phyloP scores from a whole-genome alignment of 2,113 vertebrate species.

The Tonatia bakeri region DNA sequence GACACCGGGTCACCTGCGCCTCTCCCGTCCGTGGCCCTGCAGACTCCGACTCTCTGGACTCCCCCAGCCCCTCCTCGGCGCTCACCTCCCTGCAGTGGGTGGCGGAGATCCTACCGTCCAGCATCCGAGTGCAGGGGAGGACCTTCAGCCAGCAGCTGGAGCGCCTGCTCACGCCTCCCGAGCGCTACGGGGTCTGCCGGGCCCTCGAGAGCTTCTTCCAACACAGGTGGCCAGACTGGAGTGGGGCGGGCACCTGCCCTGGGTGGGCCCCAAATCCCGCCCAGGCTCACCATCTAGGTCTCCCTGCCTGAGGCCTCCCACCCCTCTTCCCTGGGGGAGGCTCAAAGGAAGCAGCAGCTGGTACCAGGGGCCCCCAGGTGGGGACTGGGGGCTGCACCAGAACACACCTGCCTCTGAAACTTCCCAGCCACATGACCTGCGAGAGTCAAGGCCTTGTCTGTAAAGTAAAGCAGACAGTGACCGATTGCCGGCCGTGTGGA shows the following conservation, averaged over 20 bases:
- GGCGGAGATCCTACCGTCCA: slow-evolving; percentile 95
- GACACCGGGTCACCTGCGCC: background rate
- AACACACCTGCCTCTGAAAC: background rate
- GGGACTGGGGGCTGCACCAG: background rate
- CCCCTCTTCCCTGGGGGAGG: background rate
- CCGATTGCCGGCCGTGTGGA: accelerated
- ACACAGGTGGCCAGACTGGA: slow-evolving; percentile 88
- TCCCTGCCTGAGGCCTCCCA: background rate
- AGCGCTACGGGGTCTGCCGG: slow-evolving; percentile 93
- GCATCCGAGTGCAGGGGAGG: slow-evolving; percentile 94
- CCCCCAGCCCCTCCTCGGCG: slow-evolving; percentile 85
- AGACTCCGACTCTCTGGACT: slow-evolving; percentile 89
- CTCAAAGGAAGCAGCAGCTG: background rate
- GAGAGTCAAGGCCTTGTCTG: background rate
- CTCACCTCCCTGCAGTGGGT: slow-evolving; percentile 98
- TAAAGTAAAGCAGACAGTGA: background rate
- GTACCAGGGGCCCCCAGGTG: background rate
- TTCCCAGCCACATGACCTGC: background rate
- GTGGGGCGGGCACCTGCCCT: background rate
- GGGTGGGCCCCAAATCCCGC: background rate
- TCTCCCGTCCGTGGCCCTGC: slow-evolving; percentile 51
- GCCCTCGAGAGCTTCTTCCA: slow-evolving; percentile 98
- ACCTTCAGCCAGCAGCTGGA: slow-evolving; percentile 98
- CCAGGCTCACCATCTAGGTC: background rate
- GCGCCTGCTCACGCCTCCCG: slow-evolving; percentile 93